Evolutionary conservation across 2,113 vertebrate species (phyloP), one percentile per base, ranked within the genome.

Genomic region (Epinephelus cyanopodus): DNA sequence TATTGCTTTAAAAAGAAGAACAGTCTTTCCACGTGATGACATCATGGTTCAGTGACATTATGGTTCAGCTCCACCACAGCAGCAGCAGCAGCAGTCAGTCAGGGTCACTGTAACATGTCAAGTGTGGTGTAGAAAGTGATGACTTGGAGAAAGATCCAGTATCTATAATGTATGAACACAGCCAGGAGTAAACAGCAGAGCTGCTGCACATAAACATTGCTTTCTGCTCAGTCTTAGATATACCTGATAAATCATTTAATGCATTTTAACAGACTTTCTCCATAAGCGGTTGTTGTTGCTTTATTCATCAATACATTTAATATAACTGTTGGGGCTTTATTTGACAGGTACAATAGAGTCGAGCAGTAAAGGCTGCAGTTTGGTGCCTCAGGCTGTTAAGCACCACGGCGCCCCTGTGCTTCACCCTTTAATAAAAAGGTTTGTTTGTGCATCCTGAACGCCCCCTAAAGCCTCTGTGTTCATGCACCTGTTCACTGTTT

Each of bases 401-500:
- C 74, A 23, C 12, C 53, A 53, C 14, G 2, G 7, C n/a, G 12
- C 52, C 52, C 0, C 33, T 52, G 42, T 5, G 62, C 64, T 83
- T 73, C 63, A 60, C 65, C 68, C 66, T 77, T 67, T 29, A 25
- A 65, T 64, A 10, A 64, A 83, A 78, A 29, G 21, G 21, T 61
- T 60, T 73, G 75, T 89, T 82, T 85, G 69, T 74, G 78, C 86
- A 48, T 61, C 66, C 54, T 70, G 39, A 86, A 82, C 15, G 25
- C 27, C 60, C 15, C 61, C 45, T 78, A 23, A 71, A 82, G 62
- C 83, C 54, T 86, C 83, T 63, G 58, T 71, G 77, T 77, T 29
- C 67, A 2, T 65, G 69, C 89, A 89, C 86, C 90, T 90, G 84
- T 54, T 85, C 54, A 17, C 54, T 89, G 86, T 89, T 91, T 89